Evolutionary conservation across 2,113 vertebrate genomes (phyloP).

Genomic region (Oreocharis arfaki): DNA sequence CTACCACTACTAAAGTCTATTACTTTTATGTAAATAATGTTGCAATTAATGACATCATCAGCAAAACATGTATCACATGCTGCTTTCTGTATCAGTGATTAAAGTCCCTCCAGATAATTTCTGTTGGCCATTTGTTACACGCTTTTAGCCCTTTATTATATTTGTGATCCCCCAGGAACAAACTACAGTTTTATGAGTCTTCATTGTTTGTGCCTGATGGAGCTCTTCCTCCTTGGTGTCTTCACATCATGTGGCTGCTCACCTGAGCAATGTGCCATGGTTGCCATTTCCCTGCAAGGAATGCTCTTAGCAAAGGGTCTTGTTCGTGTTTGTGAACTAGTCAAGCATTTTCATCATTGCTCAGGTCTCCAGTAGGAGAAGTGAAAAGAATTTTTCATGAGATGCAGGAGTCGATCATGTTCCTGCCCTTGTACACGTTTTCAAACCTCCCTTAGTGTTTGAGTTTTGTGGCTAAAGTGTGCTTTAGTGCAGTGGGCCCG

Average conservation of each 20-base stretch:
- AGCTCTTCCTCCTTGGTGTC: neutral
- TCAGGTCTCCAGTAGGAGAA: neutral
- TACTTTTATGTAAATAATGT: neutral
- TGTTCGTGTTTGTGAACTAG: neutral
- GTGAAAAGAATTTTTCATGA: neutral
- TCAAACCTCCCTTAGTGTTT: neutral
- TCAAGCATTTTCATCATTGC: neutral
- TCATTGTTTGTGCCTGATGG: neutral
- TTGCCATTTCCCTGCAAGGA: neutral
- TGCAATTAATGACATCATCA: neutral
- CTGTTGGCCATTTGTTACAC: neutral
- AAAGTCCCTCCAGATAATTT: neutral
- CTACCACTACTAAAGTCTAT: neutral
- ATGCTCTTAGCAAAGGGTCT: neutral
- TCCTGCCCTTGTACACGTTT: neutral
- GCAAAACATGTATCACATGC: neutral
- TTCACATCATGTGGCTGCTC: neutral
- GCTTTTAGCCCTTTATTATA: neutral
- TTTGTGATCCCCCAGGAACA: neutral
- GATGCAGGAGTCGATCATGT: neutral
- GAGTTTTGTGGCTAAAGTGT: neutral
- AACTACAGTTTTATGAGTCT: neutral
- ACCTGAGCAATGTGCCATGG: neutral
- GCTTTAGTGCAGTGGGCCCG: neutral
- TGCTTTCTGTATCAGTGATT: neutral